Percentiles rank a stretch among this genome's conserved stretches.
Evolutionary conservation across 2,888 invertebrate genomes (phyloP).

Genomic region (Cabera pusaria): DNA sequence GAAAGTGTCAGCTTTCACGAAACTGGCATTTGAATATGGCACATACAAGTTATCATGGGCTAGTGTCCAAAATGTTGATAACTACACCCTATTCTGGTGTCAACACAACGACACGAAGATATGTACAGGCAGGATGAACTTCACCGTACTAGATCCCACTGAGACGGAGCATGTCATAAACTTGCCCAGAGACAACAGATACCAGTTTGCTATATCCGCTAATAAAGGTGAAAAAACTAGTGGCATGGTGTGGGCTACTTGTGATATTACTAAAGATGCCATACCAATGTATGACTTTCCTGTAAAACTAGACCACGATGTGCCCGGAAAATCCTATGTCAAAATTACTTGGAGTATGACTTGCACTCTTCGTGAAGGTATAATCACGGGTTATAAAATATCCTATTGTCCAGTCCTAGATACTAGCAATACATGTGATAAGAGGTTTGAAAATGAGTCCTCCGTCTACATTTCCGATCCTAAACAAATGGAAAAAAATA

Average conservation of each 20-base stretch:
- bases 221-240: slow-evolving; percentile 88
- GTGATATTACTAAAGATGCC: slow-evolving; percentile 79
- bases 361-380: slow-evolving; percentile 88
- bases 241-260: slow-evolving; percentile 93
- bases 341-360: slow-evolving; percentile 89
- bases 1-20: slow-evolving; percentile 84
- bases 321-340: slow-evolving; percentile 63
- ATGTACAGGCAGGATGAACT: slow-evolving; percentile 82
- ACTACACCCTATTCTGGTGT: slow-evolving; percentile 94
- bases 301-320: slow-evolving; percentile 59
- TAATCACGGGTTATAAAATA: slow-evolving; percentile 89
- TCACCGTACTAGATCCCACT: slow-evolving; percentile 56
- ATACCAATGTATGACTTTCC: slow-evolving; percentile 82
- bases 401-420: slow-evolving; percentile 87
- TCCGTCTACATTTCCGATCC: slow-evolving; percentile 64
- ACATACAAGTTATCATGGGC: slow-evolving; percentile 91
- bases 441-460: slow-evolving; percentile 57
- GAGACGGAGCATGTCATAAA: slow-evolving; percentile 83
- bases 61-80: slow-evolving; percentile 79
- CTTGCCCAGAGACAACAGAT: slow-evolving; percentile 83
- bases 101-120: slow-evolving; percentile 66
- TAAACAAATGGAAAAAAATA: slow-evolving; percentile 76
- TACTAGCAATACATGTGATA: slow-evolving; percentile 81
- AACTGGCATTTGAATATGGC: slow-evolving; percentile 88
- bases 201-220: slow-evolving; percentile 92